These are phyloP conservation scores for Myxocyprinus asiaticus DNA, from an alignment of 2,113 vertebrate species.

Conservation along the genomic window DNA sequence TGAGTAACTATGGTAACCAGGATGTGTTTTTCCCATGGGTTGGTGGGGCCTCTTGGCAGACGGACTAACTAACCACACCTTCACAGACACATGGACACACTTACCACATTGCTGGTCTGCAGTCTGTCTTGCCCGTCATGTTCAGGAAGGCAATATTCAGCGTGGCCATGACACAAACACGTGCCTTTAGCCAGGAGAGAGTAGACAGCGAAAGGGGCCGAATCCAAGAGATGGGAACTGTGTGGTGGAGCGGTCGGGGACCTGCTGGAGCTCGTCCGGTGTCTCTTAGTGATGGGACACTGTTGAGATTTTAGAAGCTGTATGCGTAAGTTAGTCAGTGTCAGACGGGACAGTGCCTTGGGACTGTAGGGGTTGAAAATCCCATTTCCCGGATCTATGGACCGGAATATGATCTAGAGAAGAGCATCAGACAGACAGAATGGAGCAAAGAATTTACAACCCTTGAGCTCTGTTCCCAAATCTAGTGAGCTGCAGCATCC, in stretches of 20 bases:
- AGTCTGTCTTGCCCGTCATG: slow-evolving; percentile 54
- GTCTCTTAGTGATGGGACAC: slow-evolving; percentile 65
- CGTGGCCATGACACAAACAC: slow-evolving; percentile 88
- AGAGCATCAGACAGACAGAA: too few species aligned
- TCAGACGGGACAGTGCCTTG: slow-evolving; percentile 76
- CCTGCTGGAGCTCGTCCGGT: not conserved
- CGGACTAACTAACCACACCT: not conserved
- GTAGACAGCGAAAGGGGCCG: slow-evolving; percentile 81
- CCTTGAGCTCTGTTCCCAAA: too few species aligned
- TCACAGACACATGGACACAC: slow-evolving; percentile 22
- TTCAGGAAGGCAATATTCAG: slow-evolving; percentile 77
- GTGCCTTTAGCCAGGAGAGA: slow-evolving; percentile 83
- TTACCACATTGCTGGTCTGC: slow-evolving; percentile 59
- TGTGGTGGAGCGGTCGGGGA: not conserved
- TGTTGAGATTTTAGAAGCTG: slow-evolving; percentile 80
- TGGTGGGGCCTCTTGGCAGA: too few species aligned
- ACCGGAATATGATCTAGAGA: slow-evolving; percentile 82
- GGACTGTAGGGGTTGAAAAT: slow-evolving; percentile 81
- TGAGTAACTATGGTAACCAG: too few species aligned
- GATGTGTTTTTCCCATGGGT: too few species aligned
- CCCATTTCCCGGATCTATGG: slow-evolving; percentile 71
- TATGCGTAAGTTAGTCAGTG: slow-evolving; percentile 84
- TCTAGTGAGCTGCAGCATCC: too few species aligned
- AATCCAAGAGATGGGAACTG: slow-evolving; percentile 67
- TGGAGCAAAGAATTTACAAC: too few species aligned